These are phyloP conservation scores for Lochmaea crataegi DNA, from an alignment of 2,888 invertebrate species.

Conservation along the genomic window DNA sequence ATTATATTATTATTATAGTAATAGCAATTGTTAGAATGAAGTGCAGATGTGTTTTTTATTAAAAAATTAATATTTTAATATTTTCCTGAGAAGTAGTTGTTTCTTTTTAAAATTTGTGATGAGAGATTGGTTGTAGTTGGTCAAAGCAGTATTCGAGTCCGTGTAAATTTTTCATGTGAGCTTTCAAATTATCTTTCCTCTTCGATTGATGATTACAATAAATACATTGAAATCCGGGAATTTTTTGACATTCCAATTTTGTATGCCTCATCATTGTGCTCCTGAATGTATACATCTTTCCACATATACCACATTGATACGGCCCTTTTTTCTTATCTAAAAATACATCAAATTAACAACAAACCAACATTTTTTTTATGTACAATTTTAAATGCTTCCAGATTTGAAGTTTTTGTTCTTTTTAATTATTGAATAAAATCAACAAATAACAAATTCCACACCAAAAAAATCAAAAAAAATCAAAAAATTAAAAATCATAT, in stretches of 20 bases:
- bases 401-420: too few species aligned
- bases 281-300: conserved; percentile 37
- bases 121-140: background rate
- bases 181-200: conserved; percentile 34
- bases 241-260: conserved; percentile 52
- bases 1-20: too few species aligned
- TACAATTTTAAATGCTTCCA: background rate
- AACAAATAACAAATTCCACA: too few species aligned
- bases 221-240: conserved; percentile 48
- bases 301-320: conserved; percentile 34
- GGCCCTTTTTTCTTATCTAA: conserved; percentile 30
- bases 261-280: conserved; percentile 54
- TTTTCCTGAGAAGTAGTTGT: background rate
- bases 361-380: background rate
- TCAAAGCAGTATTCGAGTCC: conserved; percentile 7
- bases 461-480: too few species aligned
- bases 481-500: too few species aligned
- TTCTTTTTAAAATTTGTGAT: background rate
- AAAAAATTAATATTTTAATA: too few species aligned
- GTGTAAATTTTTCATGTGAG: conserved; percentile 32
- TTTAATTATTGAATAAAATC: too few species aligned
- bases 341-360: conserved; percentile 19
- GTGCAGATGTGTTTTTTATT: too few species aligned
- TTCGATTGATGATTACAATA: conserved; percentile 36
- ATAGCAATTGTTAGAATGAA: too few species aligned